These are phyloP conservation scores for Brachyalestes nurse DNA, from an alignment of 2,797 vertebrate genomes.

Conservation along the genomic window DNA sequence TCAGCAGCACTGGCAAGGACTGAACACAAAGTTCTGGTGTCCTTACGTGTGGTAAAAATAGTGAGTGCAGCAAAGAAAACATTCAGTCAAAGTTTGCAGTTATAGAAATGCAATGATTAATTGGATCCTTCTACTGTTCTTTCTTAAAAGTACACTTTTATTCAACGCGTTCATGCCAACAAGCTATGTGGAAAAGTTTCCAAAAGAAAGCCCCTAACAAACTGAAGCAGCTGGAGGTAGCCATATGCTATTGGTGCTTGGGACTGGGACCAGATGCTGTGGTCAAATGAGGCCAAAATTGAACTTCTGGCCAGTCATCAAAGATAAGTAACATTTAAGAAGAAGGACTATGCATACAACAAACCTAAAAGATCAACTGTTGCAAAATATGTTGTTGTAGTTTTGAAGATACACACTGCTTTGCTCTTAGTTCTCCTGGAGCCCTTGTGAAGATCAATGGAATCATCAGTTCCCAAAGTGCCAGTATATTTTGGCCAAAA, in stretches of 20 bases:
- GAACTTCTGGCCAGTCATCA: neutral
- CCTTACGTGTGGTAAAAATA: too few species aligned
- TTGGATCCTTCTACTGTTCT: neutral
- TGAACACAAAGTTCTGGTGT: too few species aligned
- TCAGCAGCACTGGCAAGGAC: too few species aligned
- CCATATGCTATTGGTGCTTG: neutral
- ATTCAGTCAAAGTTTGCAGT: too few species aligned
- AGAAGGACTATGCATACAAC: neutral
- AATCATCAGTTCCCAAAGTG: neutral
- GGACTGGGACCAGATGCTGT: neutral
- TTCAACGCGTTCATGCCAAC: neutral
- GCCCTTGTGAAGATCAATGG: neutral
- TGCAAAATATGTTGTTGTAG: neutral
- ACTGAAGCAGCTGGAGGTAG: neutral
- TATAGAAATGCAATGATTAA: neutral
- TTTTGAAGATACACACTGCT: neutral
- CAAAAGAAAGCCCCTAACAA: neutral
- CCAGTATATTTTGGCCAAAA: too few species aligned
- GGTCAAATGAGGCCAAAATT: neutral
- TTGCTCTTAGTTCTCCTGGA: neutral
- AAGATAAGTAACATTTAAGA: neutral
- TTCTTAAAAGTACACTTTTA: neutral
- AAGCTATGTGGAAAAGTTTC: neutral
- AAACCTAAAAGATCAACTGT: neutral
- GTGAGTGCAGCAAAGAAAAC: too few species aligned